Percentiles rank a stretch among this genome's conserved stretches.
Conservation (phyloP, 2,888 invertebrate species). For the Volucella zonaria region DNA sequence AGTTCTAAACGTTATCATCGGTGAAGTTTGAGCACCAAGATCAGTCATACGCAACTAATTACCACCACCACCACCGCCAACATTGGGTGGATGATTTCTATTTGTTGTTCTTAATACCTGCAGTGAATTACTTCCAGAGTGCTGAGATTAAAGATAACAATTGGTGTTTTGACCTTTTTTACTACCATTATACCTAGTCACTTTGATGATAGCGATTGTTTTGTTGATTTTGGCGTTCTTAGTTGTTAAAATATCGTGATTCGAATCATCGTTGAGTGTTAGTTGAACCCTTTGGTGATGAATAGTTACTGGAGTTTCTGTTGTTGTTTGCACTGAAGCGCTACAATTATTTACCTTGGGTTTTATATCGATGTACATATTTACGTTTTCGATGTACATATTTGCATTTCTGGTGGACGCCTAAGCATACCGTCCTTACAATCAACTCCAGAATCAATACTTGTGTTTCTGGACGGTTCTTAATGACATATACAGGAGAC, state of each 20-base stretch:
- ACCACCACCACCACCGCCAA: constrained; percentile 28
- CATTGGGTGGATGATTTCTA: constrained; percentile 32
- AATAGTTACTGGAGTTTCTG: constrained; percentile 31
- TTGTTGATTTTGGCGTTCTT: constrained; percentile 61
- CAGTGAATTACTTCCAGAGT: constrained; percentile 27
- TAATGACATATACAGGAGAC: constrained; percentile 83
- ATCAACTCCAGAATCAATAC: constrained; percentile 45
- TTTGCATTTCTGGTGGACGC: constrained; percentile 64
- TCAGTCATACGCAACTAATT: constrained; percentile 47
- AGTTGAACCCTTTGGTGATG: constrained; percentile 39
- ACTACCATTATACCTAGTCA: constrained; percentile 36
- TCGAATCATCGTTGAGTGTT: constrained; percentile 75
- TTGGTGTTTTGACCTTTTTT: constrained; percentile 46
- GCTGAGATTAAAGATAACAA: constrained; percentile 16
- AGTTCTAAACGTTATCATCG: constrained; percentile 57
- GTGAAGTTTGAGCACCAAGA: constrained; percentile 74
- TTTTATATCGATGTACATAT: too few relatives aligned
- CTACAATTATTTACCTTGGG: too few relatives aligned
- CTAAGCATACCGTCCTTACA: constrained; percentile 69
- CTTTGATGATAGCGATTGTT: constrained; percentile 64
- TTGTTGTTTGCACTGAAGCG: too few relatives aligned
- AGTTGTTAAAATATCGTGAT: constrained; percentile 72
- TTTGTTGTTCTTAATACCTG: constrained; percentile 8
- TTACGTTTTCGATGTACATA: constrained; percentile 74
- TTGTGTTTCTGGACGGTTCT: constrained; percentile 65